Base-by-base conservation (phyloP, 2,888 invertebrate species). In the Parnassius glacialis region DNA sequence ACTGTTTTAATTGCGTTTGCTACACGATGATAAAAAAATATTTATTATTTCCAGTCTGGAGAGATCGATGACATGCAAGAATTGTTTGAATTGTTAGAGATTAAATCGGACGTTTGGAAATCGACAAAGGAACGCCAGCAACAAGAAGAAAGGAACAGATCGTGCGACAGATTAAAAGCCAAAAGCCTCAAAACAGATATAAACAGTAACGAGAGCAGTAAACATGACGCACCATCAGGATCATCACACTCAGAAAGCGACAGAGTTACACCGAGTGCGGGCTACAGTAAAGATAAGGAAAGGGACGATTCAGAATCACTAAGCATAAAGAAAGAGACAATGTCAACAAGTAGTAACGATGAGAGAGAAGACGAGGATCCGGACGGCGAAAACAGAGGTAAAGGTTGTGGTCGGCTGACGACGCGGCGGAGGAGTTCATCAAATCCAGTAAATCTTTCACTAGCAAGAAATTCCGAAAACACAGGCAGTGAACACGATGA, bases 61-160 rank as follows among this genome's bases (percentile, higher is more conserved):
- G 96, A 97, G 90, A 94, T 97, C 73, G 95, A 95, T 79, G 96
- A 95, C 76, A 93, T 97, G 90, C 95, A 96, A 87, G 96, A 96
- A 84, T 87, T 97, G 61, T 95, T 97, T 82, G 95, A 96, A 82
- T 89, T 97, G 72, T 86, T 97, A 74, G 96, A 96, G 92, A 97
- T 97, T 70, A 96, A 96, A 85, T 95, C 96, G 68, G 96, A 96
- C 75, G 94, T 95, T 75, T 95, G 95, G 95, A 92, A 91, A 85
- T 92, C 92, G 68, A 92, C 92, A 75, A 92, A 92, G 65, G 92
- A 92, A 80, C 82, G 92, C 69, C 90, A 88, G 68, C 87, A 89
- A 74, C 91, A 90, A 65, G 91, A 92, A 70, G 90, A 92, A 80
- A 74, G 90, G 61, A 90, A 87, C 69, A 80, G 91, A 79, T 90